These are phyloP conservation scores for Aspiorhynchus laticeps DNA, from an alignment of 2,113 vertebrate species.

Conservation along the genomic window DNA sequence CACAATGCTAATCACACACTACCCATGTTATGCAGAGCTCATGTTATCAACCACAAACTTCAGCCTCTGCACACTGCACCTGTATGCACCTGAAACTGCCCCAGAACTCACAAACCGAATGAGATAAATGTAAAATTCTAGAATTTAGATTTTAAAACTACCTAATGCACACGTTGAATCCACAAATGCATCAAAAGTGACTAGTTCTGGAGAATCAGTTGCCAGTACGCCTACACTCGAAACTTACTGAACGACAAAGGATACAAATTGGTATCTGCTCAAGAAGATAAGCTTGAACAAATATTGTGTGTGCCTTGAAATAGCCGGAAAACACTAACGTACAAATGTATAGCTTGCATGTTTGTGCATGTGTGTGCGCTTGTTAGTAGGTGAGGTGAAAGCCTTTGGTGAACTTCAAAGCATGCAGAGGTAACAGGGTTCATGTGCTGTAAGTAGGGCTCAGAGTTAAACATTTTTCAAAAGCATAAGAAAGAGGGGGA, in stretches of 20 bases:
- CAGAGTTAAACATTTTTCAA: conserved; percentile 51
- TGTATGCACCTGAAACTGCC: conserved; percentile 14
- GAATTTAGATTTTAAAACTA: not conserved
- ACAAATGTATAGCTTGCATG: conserved; percentile 15
- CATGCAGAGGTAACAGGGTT: conserved; percentile 50
- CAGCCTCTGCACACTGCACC: not conserved
- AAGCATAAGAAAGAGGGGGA: not conserved
- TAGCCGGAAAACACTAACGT: not conserved
- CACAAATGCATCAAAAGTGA: conserved; percentile 27
- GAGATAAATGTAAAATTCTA: not conserved
- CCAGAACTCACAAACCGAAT: not conserved
- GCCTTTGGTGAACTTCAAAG: conserved; percentile 64
- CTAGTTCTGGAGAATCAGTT: conserved; percentile 35
- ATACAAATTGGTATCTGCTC: conserved; percentile 19
- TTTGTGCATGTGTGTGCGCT: conserved; percentile 30
- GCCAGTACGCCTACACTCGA: not conserved
- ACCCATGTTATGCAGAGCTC: conserved; percentile 3
- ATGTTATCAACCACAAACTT: conserved; percentile 28
- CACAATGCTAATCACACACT: conserved; percentile 44
- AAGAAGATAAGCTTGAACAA: conserved; percentile 39
- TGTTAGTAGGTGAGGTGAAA: conserved; percentile 41
- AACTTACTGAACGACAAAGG: conserved; percentile 11
- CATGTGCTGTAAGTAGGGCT: conserved; percentile 46
- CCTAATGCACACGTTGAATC: not conserved
- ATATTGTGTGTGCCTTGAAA: conserved; percentile 30